Evolutionary conservation across 2,113 vertebrate genomes (phyloP).

Genomic region (Limnothrissa miodon): DNA sequence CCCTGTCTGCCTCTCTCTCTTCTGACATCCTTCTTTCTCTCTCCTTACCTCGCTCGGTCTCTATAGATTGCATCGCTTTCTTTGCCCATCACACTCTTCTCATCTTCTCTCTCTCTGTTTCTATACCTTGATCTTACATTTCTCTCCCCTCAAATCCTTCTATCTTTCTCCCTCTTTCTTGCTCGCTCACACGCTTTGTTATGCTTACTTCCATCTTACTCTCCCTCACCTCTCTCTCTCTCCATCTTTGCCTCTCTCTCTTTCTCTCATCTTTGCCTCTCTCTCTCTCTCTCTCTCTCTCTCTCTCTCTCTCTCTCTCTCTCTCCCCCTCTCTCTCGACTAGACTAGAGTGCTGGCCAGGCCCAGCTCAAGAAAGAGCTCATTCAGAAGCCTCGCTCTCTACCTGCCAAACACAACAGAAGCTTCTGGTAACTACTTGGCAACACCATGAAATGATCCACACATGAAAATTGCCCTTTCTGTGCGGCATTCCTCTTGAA

Average conservation of each 20-base stretch:
- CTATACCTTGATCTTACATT: background rate
- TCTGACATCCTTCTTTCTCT: background rate
- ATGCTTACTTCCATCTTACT: no score
- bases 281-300: background rate
- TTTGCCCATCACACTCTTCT: background rate
- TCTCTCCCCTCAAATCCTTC: background rate
- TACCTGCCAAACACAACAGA: conserved; percentile 72
- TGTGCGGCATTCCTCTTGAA: conserved; percentile 28
- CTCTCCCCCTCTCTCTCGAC: background rate
- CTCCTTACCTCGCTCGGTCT: background rate
- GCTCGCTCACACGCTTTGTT: background rate
- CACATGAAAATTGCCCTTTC: conserved; percentile 45
- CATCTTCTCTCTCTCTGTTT: background rate
- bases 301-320: background rate
- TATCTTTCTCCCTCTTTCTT: background rate
- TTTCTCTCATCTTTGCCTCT: background rate
- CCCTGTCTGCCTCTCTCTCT: background rate
- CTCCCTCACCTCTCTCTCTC: background rate
- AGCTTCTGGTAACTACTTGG: conserved; percentile 75
- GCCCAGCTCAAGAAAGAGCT: conserved; percentile 67
- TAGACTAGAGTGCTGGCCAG: conserved; percentile 30
- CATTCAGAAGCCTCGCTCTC: conserved; percentile 61
- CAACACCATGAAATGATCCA: conserved; percentile 31
- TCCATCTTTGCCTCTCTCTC: background rate
- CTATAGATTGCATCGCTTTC: background rate